These are phyloP conservation scores for Lamproptera curius DNA, from an alignment of 2,888 invertebrate species.

Conservation along the genomic window DNA sequence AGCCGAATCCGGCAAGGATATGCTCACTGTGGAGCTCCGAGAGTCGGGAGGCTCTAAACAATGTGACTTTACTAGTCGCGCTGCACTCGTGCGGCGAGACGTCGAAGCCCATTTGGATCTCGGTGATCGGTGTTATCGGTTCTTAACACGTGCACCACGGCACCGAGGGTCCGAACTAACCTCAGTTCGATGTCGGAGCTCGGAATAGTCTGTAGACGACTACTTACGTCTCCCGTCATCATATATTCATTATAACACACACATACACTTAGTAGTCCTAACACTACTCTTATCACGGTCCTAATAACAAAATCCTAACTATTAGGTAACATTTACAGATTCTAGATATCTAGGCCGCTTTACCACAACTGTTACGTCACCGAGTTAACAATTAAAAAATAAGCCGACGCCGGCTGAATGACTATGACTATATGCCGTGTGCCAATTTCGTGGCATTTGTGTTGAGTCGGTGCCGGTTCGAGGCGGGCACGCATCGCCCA, in stretches of 20 bases:
- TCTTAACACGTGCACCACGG: conserved; percentile 15
- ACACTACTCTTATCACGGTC: too few relatives aligned
- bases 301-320: too few relatives aligned
- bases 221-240: conserved; percentile 79
- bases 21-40: conserved; percentile 30
- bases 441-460: background rate
- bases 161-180: background rate
- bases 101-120: conserved; percentile 52
- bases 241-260: too few relatives aligned
- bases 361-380: too few relatives aligned
- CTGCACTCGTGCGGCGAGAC: conserved; percentile 39
- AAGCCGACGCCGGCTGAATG: too few relatives aligned
- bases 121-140: conserved; percentile 47
- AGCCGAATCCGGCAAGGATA: conserved; percentile 63
- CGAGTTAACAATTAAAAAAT: too few relatives aligned
- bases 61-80: conserved; percentile 45
- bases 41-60: conserved; percentile 66
- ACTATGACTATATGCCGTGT: background rate
- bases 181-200: background rate
- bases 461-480: background rate
- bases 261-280: too few relatives aligned
- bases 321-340: too few relatives aligned
- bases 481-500: background rate
- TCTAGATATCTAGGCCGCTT: too few relatives aligned
- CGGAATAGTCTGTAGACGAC: conserved; percentile 34